A percentile compares a stretch with the other conserved stretches of the same genome.
Conservation (phyloP, 2,888 invertebrate species). For the Hyalella azteca region DNA sequence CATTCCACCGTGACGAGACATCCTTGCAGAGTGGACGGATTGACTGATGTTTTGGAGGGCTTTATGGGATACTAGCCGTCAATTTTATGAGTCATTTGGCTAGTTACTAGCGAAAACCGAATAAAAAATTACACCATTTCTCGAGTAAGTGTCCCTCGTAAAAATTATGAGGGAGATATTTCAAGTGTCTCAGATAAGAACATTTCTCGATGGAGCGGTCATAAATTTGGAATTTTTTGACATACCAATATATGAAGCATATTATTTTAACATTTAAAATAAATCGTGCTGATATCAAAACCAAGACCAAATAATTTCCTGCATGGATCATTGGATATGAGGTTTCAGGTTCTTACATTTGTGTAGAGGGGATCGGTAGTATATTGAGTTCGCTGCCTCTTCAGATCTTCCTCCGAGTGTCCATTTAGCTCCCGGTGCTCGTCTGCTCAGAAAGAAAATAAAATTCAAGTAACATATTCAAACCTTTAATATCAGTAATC, state of each 20-base stretch:
- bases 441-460: constrained; percentile 44
- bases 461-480: no score
- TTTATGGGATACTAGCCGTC: constrained; percentile 26
- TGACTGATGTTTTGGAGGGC: constrained; percentile 26
- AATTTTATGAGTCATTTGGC: constrained; percentile 32
- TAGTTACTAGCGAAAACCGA: not conserved
- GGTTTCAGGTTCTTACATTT: constrained; percentile 47
- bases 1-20: constrained; percentile 8
- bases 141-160: not conserved
- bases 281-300: no score
- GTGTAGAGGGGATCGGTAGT: constrained; percentile 55
- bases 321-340: no score
- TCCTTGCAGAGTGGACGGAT: not conserved
- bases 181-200: not conserved
- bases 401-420: constrained; percentile 54
- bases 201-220: no score
- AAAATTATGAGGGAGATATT: not conserved
- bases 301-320: no score
- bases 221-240: no score
- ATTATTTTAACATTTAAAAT: no score
- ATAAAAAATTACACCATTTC: not conserved
- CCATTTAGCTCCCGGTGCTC: constrained; percentile 54
- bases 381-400: constrained; percentile 57
- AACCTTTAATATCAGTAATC: no score
- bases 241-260: no score